Evolutionary conservation across 2,888 invertebrate genomes (phyloP), one percentile per base, ranked within the genome.

Genomic region (Salticus scenicus): DNA sequence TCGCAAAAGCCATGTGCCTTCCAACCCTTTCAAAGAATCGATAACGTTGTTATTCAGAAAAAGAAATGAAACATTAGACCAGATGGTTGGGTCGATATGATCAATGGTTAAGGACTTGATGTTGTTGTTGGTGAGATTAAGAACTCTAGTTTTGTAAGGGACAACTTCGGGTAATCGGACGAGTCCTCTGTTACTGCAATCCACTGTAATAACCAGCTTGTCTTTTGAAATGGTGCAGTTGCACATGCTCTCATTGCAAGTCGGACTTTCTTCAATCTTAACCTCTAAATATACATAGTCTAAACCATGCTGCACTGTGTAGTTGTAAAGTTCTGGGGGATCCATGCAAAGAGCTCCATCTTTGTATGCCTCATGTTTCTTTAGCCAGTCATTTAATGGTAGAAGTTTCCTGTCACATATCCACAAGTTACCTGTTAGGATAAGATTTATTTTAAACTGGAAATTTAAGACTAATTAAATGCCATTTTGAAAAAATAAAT

Each of bases 1-100:
- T 70, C 75, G 88, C 41, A 88, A 72, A 1, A 88, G 33, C 77
- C 83, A 86, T 30, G 76, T 87, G 12, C 87, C 88, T 77, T 88
- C 87, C 0, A 89, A 79, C 24, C 87, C 85, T 41, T 82, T 83
- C 0, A 88, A 75, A 7, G 88, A 87, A 63, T 87, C 85, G 24
- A 89, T 85, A 10, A 77, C 63, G 64, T 89, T 89, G 67, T 88
- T 88, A 64, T 87, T 82, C 67, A 89, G 67, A 71, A 87, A 73
- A n/a, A 89, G 51, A 73, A 83, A 83, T 4, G 75, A 75, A 0
- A 89, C 83, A 75, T 75, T 74, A 1, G 73, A 70, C 87, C 87
- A 87, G 24, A 79, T 5, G 2, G 75, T 72, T 31, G 37, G 33
- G 66, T 85, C 67, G 12, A 78, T 74, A 27, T 82, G 81, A 47